These are phyloP conservation scores for Bombus huntii DNA, from an alignment of 1,140 invertebrate species.

Conservation along the genomic window DNA sequence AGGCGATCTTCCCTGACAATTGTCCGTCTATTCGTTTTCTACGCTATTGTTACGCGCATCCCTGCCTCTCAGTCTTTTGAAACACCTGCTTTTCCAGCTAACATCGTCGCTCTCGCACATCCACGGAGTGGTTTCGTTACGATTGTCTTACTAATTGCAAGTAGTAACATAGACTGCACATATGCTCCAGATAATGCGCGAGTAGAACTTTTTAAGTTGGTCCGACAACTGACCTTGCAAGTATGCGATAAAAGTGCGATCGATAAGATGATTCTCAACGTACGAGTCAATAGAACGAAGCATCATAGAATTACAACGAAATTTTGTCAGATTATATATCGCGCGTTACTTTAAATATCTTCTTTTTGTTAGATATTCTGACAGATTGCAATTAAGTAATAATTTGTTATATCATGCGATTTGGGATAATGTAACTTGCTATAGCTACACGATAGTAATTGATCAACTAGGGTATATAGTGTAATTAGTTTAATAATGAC, in stretches of 20 bases:
- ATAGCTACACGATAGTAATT: too few relatives aligned
- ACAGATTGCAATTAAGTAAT: background rate
- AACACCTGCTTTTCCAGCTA: slow-evolving; percentile 44
- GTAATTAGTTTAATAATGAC: background rate
- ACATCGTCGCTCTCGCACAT: background rate
- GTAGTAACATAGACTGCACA: background rate
- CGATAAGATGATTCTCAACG: background rate
- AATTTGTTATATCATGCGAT: too few relatives aligned
- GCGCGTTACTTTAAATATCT: background rate
- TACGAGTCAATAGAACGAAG: background rate
- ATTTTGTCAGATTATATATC: background rate
- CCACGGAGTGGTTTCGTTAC: background rate
- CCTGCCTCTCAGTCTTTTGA: slow-evolving; percentile 27
- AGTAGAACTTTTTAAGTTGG: background rate
- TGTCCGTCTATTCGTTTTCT: slow-evolving; percentile 34
- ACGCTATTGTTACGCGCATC: slow-evolving; percentile 29
- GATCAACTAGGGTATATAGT: too few relatives aligned
- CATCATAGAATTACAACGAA: background rate
- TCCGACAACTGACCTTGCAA: background rate
- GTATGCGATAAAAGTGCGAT: slow-evolving; percentile 3
- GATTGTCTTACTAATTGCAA: background rate
- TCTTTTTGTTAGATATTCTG: background rate
- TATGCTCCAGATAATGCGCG: background rate
- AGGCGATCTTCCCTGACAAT: slow-evolving; percentile 28
- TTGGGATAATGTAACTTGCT: too few relatives aligned